A percentile compares a stretch with the other conserved stretches of the same genome.
Conservation (phyloP, 2,888 invertebrate genomes). For the Stegana nigrithorax region DNA sequence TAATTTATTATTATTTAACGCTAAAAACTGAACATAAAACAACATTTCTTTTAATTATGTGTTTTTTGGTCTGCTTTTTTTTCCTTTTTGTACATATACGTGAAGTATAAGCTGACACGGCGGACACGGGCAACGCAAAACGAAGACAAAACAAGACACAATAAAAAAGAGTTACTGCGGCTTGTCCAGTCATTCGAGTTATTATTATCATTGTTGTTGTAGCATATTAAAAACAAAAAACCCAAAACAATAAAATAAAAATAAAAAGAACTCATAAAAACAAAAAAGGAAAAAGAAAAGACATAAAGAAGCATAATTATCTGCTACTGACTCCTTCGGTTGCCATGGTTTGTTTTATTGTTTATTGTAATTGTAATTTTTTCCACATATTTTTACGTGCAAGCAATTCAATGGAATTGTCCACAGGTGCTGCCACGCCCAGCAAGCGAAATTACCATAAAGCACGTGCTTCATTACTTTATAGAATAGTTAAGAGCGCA, state of each 20-base stretch:
- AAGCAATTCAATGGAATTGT: conserved; percentile 11
- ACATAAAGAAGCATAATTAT: conserved; percentile 2
- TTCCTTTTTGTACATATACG: too few relatives aligned
- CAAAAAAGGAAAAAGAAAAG: neutral
- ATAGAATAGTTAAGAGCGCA: conserved; percentile 10
- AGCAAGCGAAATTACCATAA: conserved; percentile 53
- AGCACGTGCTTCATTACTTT: conserved; percentile 47
- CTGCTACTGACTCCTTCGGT: neutral
- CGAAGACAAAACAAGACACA: neutral
- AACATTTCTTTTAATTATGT: too few relatives aligned
- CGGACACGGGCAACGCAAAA: too few relatives aligned
- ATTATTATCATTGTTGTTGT: conserved; percentile 3
- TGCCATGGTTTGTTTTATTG: neutral
- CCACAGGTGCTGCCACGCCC: conserved; percentile 45
- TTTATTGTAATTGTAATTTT: neutral
- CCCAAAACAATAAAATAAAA: too few relatives aligned
- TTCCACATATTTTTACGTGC: conserved; percentile 1
- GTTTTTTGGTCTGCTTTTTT: too few relatives aligned
- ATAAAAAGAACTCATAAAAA: too few relatives aligned
- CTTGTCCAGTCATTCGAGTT: neutral
- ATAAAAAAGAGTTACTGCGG: neutral
- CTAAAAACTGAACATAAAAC: too few relatives aligned
- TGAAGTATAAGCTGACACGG: too few relatives aligned
- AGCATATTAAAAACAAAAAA: too few relatives aligned
- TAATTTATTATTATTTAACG: too few relatives aligned